Evolutionary conservation across 2,797 vertebrate genomes (phyloP).

Genomic region (Psittacula derbiana): DNA sequence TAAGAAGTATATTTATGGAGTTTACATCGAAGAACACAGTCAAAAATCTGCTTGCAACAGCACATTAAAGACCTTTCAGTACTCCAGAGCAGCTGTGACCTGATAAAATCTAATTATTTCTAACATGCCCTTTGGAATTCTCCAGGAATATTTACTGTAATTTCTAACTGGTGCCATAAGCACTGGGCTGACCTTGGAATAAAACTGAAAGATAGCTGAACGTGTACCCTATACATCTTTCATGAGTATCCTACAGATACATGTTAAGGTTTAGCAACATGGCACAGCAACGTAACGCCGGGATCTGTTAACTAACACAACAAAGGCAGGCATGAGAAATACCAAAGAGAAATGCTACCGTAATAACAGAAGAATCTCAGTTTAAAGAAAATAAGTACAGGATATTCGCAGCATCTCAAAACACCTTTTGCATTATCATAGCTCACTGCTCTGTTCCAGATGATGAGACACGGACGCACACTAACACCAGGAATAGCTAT

Average conservation of each 20-base stretch:
- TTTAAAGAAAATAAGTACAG: not conserved
- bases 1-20: conserved; percentile 33
- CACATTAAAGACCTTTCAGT: conserved; percentile 61
- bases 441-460: not conserved
- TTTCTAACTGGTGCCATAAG: conserved; percentile 65
- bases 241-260: conserved; percentile 55
- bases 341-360: conserved; percentile 43
- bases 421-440: not conserved
- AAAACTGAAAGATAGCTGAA: conserved; percentile 61
- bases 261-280: conserved; percentile 22
- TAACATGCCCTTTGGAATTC: conserved; percentile 65
- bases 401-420: not conserved
- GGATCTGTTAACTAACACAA: conserved; percentile 54
- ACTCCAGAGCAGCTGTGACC: conserved; percentile 69
- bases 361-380: conserved; percentile 5
- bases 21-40: conserved; percentile 50
- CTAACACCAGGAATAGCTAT: not conserved
- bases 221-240: conserved; percentile 36
- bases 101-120: conserved; percentile 78
- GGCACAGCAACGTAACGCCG: conserved; percentile 22
- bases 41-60: conserved; percentile 57
- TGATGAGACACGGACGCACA: accelerated
- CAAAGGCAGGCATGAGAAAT: conserved; percentile 6
- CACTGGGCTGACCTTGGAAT: conserved; percentile 65
- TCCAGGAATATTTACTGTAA: conserved; percentile 65